Base-by-base conservation (phyloP, 2,888 invertebrate species). In the Phragmatobia fuliginosa region DNA sequence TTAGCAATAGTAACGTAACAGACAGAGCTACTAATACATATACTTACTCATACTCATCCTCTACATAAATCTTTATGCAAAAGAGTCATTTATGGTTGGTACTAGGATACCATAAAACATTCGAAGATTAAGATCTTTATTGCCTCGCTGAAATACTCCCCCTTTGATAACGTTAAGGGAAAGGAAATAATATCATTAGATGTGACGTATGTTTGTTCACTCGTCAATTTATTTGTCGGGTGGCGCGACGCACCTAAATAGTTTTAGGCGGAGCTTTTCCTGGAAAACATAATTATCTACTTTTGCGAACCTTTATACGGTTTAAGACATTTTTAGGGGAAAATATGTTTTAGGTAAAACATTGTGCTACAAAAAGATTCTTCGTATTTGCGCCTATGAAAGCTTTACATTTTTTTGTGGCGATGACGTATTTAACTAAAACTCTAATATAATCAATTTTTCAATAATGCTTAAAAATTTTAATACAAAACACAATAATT, bases 21-120 rank as follows among this genome's bases (percentile, higher is more conserved):
- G n/a, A n/a, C n/a, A 11, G 5, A 56, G 4, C 5, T 45, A 21
- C 21, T 63, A n/a, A 32, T 10, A 28, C 10, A 56, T 18, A 36
- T 18, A 38, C 16, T 56, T 41, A 7, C 5, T 18, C 36, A 36
- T 62, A 10, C 8, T 32, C 36, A 36, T 58, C 45, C 32, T 41
- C 45, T 25, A 58, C 62, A 67, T 62, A 61, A 62, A 70, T 66
- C 66, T 67, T 67, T 36, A 45, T n/a, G 59, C 76, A 70, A 66
- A 76, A 32, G 59, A 73, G 62, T 38, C 73, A 77, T 69, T 77
- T 74, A 75, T 68, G 72, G 77, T 32, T 64, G 62, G 70, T 76
- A 79, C 78, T 72, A 79, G 75, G 76, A 79, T 75, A 70, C 74
- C 76, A 81, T 81, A 78, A 81, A 81, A 78, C 77, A 77, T 67